Conservation (phyloP, 2,797 vertebrate genomes). For the Paguma larvata region DNA sequence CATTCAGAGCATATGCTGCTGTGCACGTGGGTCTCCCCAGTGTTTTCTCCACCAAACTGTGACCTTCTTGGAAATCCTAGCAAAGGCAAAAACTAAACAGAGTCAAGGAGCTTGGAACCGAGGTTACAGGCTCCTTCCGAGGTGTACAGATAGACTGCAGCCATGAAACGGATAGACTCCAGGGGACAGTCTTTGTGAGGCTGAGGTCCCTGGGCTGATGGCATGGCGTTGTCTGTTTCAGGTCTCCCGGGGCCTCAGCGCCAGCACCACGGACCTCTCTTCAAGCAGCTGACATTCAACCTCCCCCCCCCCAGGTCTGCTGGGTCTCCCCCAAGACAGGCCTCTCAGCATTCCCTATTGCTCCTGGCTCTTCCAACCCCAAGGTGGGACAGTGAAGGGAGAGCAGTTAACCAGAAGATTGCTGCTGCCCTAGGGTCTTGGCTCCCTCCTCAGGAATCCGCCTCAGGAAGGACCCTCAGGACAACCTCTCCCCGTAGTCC, state of each 20-base stretch:
- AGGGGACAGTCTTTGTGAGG: not conserved
- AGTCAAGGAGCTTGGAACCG: not conserved
- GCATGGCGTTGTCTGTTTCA: constrained; percentile 80
- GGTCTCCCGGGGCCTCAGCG: constrained; percentile 92
- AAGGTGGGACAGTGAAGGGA: constrained; percentile 63
- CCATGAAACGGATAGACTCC: not conserved
- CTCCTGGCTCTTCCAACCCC: constrained; percentile 58
- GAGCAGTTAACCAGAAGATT: constrained; percentile 57
- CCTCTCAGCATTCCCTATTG: constrained; percentile 75
- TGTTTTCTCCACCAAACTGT: constrained; percentile 4
- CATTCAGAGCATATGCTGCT: not conserved
- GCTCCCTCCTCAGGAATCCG: constrained; percentile 78
- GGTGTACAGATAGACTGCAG: not conserved
- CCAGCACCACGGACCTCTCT: constrained; percentile 95
- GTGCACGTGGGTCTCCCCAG: not conserved
- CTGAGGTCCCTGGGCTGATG: not conserved
- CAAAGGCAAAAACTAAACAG: not conserved
- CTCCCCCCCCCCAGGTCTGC: constrained; percentile 48
- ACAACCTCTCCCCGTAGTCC: constrained; percentile 28
- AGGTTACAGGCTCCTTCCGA: not conserved
- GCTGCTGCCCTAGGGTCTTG: constrained; percentile 74
- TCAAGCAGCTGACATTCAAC: constrained; percentile 90
- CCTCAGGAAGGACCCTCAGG: constrained; percentile 73
- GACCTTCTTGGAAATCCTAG: constrained; percentile 13
- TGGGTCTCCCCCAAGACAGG: constrained; percentile 43